Evolutionary conservation across 2,113 vertebrate genomes (phyloP).

Genomic region (Panthera uncia): DNA sequence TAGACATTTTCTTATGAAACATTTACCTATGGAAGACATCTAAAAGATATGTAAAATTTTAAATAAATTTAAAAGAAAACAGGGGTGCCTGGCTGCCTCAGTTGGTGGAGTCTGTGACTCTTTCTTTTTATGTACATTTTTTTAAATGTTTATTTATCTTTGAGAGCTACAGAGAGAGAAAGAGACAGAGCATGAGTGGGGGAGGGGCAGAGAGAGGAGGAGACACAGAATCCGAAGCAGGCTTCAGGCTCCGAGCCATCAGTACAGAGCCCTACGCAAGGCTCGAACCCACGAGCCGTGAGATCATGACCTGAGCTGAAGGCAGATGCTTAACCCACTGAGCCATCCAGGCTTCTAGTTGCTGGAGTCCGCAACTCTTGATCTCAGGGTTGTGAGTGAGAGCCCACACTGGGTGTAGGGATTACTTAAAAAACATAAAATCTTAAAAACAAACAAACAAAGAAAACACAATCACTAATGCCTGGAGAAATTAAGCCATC

Average conservation of each 20-base stretch:
- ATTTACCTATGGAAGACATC: background rate
- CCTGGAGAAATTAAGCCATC: background rate
- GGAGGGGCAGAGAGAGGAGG: background rate
- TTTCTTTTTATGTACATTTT: background rate
- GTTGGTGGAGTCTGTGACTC: background rate
- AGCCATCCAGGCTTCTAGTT: background rate
- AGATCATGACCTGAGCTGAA: background rate
- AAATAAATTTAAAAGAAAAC: background rate
- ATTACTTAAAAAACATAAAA: no score
- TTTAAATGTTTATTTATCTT: background rate
- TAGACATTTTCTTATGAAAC: background rate
- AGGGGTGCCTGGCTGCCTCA: background rate
- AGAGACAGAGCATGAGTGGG: background rate
- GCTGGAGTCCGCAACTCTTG: no score
- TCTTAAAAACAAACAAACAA: background rate
- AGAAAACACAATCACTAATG: background rate
- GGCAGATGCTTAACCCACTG: background rate
- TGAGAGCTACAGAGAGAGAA: background rate
- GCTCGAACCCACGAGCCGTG: background rate
- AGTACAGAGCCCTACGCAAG: background rate
- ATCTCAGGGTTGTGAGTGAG: no score
- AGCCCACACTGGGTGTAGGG: no score
- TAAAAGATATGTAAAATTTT: background rate
- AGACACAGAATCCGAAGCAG: no score
- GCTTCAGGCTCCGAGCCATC: rapidly evolving